Conservation (phyloP, 2,888 invertebrate genomes). For the Tipula confusa region DNA sequence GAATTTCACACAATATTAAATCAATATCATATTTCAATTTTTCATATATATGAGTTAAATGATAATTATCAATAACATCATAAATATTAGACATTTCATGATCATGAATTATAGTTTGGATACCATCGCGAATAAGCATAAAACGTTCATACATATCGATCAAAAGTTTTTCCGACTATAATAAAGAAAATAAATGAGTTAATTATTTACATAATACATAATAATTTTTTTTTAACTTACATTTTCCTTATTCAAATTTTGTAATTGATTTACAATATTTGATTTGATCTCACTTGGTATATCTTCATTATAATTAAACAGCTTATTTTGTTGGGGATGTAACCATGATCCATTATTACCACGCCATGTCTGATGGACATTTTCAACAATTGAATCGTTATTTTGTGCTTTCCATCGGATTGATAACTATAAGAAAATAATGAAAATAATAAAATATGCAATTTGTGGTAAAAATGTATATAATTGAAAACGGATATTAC, state of each 20-base stretch:
- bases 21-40: background rate
- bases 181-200: background rate
- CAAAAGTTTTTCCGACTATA: background rate
- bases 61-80: background rate
- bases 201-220: background rate
- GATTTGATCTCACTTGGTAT: background rate
- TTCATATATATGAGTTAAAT: background rate
- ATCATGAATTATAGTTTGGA: background rate
- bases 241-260: background rate
- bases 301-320: background rate
- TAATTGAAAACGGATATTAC: constrained; percentile 17
- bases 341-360: background rate
- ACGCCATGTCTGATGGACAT: background rate
- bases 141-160: background rate
- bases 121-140: background rate
- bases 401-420: background rate
- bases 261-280: background rate
- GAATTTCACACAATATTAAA: background rate
- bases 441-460: background rate
- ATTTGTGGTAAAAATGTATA: background rate
- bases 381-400: background rate
- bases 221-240: background rate
- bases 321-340: background rate
- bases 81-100: background rate
- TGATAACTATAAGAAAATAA: background rate